Percentiles rank a stretch among this genome's conserved stretches.
Evolutionary conservation across 2,113 vertebrate species (phyloP).

Genomic region (Periophthalmodon schlosseri): DNA sequence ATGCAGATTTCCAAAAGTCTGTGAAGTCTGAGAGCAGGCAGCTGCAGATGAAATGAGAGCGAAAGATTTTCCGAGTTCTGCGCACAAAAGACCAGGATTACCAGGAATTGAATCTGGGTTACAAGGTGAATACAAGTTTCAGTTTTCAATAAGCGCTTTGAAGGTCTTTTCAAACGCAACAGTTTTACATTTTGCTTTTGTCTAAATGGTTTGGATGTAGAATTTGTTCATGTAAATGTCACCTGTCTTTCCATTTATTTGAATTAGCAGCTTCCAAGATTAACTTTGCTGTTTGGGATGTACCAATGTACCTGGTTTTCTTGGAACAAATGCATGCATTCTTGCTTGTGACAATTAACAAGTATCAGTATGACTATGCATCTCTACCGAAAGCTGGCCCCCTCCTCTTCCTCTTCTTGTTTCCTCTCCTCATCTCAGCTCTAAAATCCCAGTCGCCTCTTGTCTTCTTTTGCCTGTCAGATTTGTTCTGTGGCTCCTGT

Average conservation of each 20-base stretch:
- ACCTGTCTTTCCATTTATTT: background rate
- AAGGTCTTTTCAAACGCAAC: background rate
- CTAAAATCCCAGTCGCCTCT: conserved; percentile 19
- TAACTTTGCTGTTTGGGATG: background rate
- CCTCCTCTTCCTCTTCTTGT: conserved; percentile 12
- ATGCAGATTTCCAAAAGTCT: conserved; percentile 11
- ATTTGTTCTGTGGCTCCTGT: conserved; percentile 61
- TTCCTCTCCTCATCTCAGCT: conserved; percentile 31
- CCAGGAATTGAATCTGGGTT: background rate
- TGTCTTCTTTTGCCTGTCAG: conserved; percentile 53
- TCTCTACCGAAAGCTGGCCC: conserved; percentile 17
- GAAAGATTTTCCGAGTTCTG: conserved; percentile 1
- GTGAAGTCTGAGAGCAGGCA: conserved; percentile 1
- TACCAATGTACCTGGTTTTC: background rate
- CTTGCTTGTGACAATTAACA: background rate
- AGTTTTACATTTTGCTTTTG: background rate
- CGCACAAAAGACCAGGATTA: conserved; percentile 3
- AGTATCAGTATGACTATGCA: background rate
- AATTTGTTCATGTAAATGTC: background rate
- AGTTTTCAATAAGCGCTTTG: background rate
- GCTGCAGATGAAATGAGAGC: background rate
- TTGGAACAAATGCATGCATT: background rate
- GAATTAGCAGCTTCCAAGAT: background rate
- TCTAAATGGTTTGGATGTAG: background rate
- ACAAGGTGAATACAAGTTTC: background rate